These are phyloP conservation scores for Rhamphomyia laevipes DNA, from an alignment of 2,888 invertebrate genomes.

Conservation along the genomic window DNA sequence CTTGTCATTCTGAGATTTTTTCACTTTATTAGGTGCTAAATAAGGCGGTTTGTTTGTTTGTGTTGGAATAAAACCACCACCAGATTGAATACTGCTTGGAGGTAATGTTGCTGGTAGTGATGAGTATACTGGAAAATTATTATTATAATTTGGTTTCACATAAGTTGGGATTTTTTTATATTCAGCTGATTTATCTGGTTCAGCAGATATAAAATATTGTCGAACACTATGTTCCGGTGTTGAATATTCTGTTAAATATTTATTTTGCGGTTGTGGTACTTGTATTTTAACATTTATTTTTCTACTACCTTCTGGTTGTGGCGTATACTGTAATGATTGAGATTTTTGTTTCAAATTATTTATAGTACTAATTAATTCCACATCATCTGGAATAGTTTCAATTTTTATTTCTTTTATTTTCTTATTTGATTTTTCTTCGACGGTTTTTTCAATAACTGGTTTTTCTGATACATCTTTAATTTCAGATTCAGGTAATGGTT, in stretches of 20 bases:
- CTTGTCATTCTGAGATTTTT: no score
- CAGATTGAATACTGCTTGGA: conserved; percentile 16
- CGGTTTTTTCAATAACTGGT: no score
- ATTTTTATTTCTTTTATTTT: conserved; percentile 17
- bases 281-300: not conserved
- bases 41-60: not conserved
- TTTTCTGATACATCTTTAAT: conserved; percentile 1
- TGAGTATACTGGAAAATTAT: conserved; percentile 14
- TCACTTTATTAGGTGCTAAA: no score
- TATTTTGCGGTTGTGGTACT: not conserved
- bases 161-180: conserved; percentile 17
- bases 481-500: not conserved
- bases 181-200: conserved; percentile 17
- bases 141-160: conserved; percentile 12
- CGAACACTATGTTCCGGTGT: conserved; percentile 24
- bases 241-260: conserved; percentile 18
- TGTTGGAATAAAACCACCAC: conserved; percentile 1
- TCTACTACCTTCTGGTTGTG: not conserved
- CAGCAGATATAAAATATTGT: conserved; percentile 21
- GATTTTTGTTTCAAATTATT: conserved; percentile 16
- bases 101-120: conserved; percentile 19
- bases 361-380: conserved; percentile 25
- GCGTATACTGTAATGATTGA: conserved; percentile 12
- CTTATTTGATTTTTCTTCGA: conserved; percentile 3
- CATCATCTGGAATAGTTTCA: conserved; percentile 33